Conservation (phyloP, 2,113 vertebrate genomes). For the Phycodurus eques region DNA sequence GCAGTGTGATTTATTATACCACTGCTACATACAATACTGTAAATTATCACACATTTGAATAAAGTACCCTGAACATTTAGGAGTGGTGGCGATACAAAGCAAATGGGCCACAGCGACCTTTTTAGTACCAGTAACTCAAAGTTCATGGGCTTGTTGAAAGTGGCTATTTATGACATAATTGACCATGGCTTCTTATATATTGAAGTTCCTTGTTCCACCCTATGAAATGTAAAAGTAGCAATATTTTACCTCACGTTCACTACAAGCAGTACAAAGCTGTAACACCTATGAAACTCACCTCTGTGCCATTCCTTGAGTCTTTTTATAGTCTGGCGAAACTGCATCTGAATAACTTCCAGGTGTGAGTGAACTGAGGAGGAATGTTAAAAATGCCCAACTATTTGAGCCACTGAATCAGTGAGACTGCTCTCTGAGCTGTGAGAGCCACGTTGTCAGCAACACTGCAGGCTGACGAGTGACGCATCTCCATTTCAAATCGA, state of each 20-base stretch:
- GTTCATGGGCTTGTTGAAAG: too few relatives aligned
- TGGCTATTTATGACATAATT: too few relatives aligned
- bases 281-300: background rate
- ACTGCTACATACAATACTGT: too few relatives aligned
- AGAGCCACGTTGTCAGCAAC: background rate
- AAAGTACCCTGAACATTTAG: too few relatives aligned
- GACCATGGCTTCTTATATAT: background rate
- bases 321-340: background rate
- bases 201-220: background rate
- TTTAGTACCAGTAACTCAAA: too few relatives aligned
- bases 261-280: background rate
- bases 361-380: background rate
- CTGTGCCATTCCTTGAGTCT: background rate
- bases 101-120: too few relatives aligned
- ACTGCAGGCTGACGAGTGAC: background rate
- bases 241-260: background rate
- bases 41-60: too few relatives aligned
- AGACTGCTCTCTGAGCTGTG: background rate
- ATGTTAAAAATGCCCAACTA: constrained; percentile 2
- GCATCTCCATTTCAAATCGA: background rate
- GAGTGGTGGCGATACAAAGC: too few relatives aligned
- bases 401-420: constrained; percentile 10
- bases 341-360: constrained; percentile 2
- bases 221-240: background rate
- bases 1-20: too few relatives aligned